Percentiles rank a stretch among this genome's conserved stretches.
Conservation (phyloP, 2,113 vertebrate species). For the Colinus virginianus region DNA sequence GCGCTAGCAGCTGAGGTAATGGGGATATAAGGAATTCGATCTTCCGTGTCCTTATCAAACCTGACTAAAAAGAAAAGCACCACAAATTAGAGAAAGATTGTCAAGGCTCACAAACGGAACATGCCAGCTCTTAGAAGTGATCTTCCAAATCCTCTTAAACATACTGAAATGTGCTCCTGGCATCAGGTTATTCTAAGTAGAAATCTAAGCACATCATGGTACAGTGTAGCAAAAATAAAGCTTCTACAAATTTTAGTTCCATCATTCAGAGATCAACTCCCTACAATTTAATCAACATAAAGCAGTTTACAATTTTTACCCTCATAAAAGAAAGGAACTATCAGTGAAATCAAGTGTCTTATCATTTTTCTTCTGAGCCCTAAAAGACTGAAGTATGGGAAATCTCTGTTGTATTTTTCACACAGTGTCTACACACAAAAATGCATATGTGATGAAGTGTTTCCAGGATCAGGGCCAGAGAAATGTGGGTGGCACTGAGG, state of each 20-base stretch:
- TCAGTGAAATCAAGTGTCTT: background rate
- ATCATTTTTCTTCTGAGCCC: background rate
- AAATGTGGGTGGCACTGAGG: conserved; percentile 72
- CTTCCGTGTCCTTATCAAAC: conserved; percentile 88
- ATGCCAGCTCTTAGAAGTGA: background rate
- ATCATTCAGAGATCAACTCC: background rate
- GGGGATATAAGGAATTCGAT: conserved; percentile 94
- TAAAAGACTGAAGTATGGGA: conserved; percentile 56
- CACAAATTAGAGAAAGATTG: background rate
- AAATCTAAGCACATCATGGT: background rate
- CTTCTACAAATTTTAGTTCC: background rate
- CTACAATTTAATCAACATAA: background rate
- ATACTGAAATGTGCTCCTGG: background rate
- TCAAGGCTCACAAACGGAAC: background rate
- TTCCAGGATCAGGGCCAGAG: conserved; percentile 70
- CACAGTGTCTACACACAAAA: conserved; percentile 59
- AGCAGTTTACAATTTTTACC: background rate
- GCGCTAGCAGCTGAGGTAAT: conserved; percentile 88
- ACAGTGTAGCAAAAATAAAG: background rate
- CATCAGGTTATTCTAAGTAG: background rate
- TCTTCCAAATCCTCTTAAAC: background rate
- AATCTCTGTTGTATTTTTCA: conserved; percentile 57
- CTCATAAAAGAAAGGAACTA: background rate
- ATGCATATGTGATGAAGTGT: conserved; percentile 66
- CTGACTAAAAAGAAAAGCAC: conserved; percentile 84